phyloP scores from a whole-genome alignment of 2,888 invertebrate genomes.

The Zygothrica quintamaculata region DNA sequence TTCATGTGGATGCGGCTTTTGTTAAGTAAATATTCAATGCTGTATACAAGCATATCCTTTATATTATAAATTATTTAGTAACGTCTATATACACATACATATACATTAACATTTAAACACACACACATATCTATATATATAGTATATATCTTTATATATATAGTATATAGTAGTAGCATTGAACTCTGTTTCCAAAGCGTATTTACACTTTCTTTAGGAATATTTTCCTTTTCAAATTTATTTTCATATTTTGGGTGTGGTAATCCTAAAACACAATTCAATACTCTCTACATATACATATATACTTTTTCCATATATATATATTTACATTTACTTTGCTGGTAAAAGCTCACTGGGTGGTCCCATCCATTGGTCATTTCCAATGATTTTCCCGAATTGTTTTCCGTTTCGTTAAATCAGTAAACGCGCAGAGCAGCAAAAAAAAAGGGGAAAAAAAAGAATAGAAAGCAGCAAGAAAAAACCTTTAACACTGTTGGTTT shows the following conservation, averaged over 20 bases:
- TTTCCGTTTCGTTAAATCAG: slow-evolving; percentile 46
- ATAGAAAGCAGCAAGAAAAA: slow-evolving; percentile 32
- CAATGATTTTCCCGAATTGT: slow-evolving; percentile 46
- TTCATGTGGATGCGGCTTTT: slow-evolving; percentile 25
- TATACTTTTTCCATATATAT: neutral
- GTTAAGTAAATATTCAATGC: slow-evolving; percentile 17
- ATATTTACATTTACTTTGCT: slow-evolving; percentile 20
- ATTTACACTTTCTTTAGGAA: too few species aligned
- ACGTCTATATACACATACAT: neutral
- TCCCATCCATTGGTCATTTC: slow-evolving; percentile 38
- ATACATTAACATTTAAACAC: neutral
- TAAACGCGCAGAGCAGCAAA: too few species aligned
- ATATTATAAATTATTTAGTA: neutral
- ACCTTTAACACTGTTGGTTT: too few species aligned
- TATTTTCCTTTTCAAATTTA: neutral
- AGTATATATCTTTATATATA: too few species aligned
- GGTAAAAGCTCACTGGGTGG: slow-evolving; percentile 9
- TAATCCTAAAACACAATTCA: neutral
- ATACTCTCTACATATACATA: neutral
- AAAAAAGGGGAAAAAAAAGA: slow-evolving; percentile 26
- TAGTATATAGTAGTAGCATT: neutral
- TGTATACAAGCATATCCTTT: neutral
- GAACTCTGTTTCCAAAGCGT: too few species aligned
- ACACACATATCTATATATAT: too few species aligned
- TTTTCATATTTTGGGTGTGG: neutral